Evolutionary conservation across 2,797 vertebrate species (phyloP), one percentile per base, ranked within the genome.

Genomic region (Discoglossus pictus): DNA sequence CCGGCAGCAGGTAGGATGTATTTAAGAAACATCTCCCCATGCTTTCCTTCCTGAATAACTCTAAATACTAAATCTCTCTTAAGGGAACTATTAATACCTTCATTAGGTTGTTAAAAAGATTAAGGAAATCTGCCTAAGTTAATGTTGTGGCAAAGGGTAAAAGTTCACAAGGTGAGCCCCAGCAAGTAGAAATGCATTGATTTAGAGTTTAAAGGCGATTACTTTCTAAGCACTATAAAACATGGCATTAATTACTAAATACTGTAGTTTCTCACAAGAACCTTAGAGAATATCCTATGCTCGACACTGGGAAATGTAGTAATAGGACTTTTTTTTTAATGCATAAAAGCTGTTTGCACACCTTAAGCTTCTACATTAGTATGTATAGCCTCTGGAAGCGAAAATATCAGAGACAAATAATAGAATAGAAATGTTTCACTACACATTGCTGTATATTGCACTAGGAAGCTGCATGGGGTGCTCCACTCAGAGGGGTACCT

Each of bases 31-130:
- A 60, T 68, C 23, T 50, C 54, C 36, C 18, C 24, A 24, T 11
- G 4, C 13, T 44, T 68, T 68, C 56, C 66, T 61, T 63, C 60
- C 51, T 63, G 51, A 62, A 56, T 63, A 56, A 70, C 62, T 70
- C 59, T 40, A 21, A 2, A 23, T 39, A 27, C 21, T 23, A 11
- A 31, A 27, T n/a, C 46, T 7, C 51, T 48, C 67, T 39, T 34
- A 35, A 27, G 60, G 59, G 59, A 48, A 47, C 44, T 24, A 48
- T 63, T 70, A 70, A 56, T 55, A 55, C 59, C 25, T 38, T 63
- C 51, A 56, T 48, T 56, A 70, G 51, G 51, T 31, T 70, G 42
- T 63, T 56, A 38, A 46, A 61, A 62, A 69, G 59, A 40, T 62
- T 50, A 34, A 40, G 39, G 17, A 43, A 43, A 7, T 12, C 59